Evolutionary conservation across 2,888 invertebrate species (phyloP).

Genomic region (Cheilosia vernalis): DNA sequence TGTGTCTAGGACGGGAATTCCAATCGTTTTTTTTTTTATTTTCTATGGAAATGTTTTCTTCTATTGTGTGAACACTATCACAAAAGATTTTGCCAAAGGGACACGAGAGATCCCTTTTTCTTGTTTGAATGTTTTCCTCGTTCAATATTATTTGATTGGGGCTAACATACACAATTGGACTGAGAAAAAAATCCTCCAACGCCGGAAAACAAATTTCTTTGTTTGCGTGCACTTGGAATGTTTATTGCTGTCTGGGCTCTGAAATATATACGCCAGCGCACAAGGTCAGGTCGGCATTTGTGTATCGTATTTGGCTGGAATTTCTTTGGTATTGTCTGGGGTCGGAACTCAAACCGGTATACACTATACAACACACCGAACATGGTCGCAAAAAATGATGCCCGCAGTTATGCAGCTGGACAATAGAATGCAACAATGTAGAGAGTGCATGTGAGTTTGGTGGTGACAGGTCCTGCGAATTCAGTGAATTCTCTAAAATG

Average conservation of each 20-base stretch:
- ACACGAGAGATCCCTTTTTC: conserved; percentile 35
- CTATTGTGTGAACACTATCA: conserved; percentile 49
- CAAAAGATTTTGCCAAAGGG: conserved; percentile 6
- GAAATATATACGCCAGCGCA: neutral
- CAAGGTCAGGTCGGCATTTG: conserved; percentile 33
- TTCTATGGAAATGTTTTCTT: conserved; percentile 25
- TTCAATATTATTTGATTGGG: conserved; percentile 71
- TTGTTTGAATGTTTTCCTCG: conserved; percentile 5
- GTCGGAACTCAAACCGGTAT: conserved; percentile 28
- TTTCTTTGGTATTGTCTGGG: conserved; percentile 34
- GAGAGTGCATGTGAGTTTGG: neutral
- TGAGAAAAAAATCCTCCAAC: conserved; percentile 25
- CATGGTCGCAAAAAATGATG: conserved; percentile 1
- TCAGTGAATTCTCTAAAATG: conserved; percentile 21
- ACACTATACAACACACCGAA: neutral
- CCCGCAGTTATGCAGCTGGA: conserved; percentile 28
- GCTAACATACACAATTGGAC: conserved; percentile 42
- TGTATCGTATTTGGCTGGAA: conserved; percentile 8
- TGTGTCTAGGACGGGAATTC: conserved; percentile 62
- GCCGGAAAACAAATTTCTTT: conserved; percentile 58
- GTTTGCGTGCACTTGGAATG: conserved; percentile 58
- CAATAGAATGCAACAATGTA: conserved; percentile 35
- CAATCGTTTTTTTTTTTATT: conserved; percentile 47
- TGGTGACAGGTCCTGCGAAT: conserved; percentile 20
- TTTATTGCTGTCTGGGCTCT: conserved; percentile 55